Conservation (phyloP, 2,888 invertebrate genomes). For the Erebia epiphron region DNA sequence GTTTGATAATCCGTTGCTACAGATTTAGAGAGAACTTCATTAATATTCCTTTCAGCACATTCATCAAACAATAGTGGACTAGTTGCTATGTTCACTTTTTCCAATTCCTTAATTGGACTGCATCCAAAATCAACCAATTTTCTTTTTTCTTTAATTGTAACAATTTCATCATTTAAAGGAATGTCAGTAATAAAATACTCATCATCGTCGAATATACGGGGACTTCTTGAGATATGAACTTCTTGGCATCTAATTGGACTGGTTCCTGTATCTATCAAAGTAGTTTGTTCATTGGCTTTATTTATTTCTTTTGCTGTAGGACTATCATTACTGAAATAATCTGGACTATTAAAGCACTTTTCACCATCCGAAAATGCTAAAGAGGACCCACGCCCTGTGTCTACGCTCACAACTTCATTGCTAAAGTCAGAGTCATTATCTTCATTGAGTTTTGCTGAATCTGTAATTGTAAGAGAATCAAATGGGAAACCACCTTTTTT, state of each 20-base stretch:
- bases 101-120: constrained; percentile 40
- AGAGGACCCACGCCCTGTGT: constrained; percentile 73
- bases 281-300: constrained; percentile 33
- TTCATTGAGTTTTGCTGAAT: constrained; percentile 29
- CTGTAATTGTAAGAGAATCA: constrained; percentile 20
- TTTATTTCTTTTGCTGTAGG: constrained; percentile 35
- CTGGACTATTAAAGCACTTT: constrained; percentile 64
- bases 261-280: constrained; percentile 38
- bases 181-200: constrained; percentile 40
- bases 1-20: neutral
- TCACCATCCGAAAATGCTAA: constrained; percentile 65
- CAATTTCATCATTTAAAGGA: constrained; percentile 46
- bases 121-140: constrained; percentile 42
- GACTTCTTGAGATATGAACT: constrained; percentile 42
- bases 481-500: neutral
- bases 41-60: neutral
- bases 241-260: constrained; percentile 40
- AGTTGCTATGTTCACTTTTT: constrained; percentile 29
- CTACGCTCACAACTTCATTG: constrained; percentile 59
- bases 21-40: neutral
- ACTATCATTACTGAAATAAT: constrained; percentile 52
- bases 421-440: constrained; percentile 42
- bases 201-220: constrained; percentile 40
- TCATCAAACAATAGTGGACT: constrained; percentile 35
- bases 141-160: constrained; percentile 43